Base-by-base conservation (phyloP, 2,113 vertebrate species). In the Xenopus borealis region DNA sequence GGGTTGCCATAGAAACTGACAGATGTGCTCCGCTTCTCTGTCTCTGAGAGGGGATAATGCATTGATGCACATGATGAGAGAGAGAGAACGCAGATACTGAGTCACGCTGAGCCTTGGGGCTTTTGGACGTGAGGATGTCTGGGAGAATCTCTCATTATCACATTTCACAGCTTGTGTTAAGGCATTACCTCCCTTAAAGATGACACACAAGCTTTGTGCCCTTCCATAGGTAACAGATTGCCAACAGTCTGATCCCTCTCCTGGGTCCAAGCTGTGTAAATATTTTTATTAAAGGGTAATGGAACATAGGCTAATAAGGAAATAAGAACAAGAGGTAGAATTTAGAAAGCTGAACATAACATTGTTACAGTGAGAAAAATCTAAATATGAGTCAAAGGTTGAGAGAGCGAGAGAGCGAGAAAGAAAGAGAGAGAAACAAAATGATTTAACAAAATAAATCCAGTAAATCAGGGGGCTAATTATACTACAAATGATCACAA, bases 1-100 rank as follows among this genome's bases (percentile, higher is more conserved):
- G 66, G 59, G 74, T 77, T 77, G 59, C 74, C 74, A 77, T 77
- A 44, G 74, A 55, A 77, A 77, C 74, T 77, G 67, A 77, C 74
- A 77, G 74, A 70, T 69, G 66, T 70, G 67, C 67, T 30, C 66
- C 68, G 57, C 58, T 62, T 7, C 30, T 17, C 55, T 7, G 45
- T 55, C 23, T 62, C 20, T 3, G 50, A 45, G 66, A 69, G 66
- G 59, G 74, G 66, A 77, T 77, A 70, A 77, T 45, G 50, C 74
- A 77, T 64, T 77, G 74, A 77, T 76, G 73, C 73, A 55, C 73
- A 69, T 63, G 73, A 69, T 76, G 74, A 76, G 62, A 12, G 59
- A 52, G 72, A 40, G 3, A 40, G 63, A 68, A 23, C 17, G 66
- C 14, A 40, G 59, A 45, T 69, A 63, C 74, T 69, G 66, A 77